Evolutionary conservation across 2,113 vertebrate genomes (phyloP).

Genomic region (Aythya baeri): DNA sequence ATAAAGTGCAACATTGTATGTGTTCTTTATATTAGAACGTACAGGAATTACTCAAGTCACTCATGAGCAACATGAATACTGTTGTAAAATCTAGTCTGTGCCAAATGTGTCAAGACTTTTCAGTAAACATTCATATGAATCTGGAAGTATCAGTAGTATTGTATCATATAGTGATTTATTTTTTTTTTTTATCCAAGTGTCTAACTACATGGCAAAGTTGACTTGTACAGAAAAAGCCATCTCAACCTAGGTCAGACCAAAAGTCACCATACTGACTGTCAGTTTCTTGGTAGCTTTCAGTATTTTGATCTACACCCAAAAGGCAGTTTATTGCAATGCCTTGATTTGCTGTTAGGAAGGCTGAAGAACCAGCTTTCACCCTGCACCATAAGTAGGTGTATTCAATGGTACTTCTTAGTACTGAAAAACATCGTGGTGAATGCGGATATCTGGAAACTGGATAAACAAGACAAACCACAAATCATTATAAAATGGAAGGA

Average conservation of each 20-base stretch:
- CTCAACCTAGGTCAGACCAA: neutral
- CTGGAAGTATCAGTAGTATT: neutral
- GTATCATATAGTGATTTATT: neutral
- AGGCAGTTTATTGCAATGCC: neutral
- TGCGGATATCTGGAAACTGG: neutral
- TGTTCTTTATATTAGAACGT: neutral
- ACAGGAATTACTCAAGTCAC: neutral
- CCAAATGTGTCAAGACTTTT: neutral
- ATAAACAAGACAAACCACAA: neutral
- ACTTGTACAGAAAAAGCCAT: neutral
- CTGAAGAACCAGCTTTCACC: neutral
- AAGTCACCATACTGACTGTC: neutral
- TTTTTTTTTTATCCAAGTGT: neutral
- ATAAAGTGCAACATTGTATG: neutral
- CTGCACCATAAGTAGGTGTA: neutral
- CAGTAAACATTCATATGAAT: neutral
- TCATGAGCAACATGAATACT: neutral
- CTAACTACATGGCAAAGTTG: neutral
- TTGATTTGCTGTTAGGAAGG: neutral
- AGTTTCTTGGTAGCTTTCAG: neutral
- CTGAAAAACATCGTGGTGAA: neutral
- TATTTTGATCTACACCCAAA: neutral
- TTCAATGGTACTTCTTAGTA: neutral
- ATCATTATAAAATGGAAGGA: neutral
- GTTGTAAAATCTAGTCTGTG: neutral